Evolutionary conservation across 1,140 invertebrate genomes (phyloP), one percentile per base, ranked within the genome.

Genomic region (Diabrotica virgifera): DNA sequence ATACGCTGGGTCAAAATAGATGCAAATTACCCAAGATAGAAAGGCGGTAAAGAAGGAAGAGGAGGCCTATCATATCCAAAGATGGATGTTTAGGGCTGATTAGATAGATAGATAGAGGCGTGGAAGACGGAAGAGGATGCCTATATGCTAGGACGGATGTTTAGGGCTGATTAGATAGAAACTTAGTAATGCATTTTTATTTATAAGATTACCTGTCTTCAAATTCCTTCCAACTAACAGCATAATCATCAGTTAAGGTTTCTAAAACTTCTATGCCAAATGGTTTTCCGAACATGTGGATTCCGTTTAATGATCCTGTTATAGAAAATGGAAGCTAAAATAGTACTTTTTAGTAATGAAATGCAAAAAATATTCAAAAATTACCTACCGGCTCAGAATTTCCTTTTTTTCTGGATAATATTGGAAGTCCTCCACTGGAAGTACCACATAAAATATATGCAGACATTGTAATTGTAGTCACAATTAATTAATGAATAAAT

Each of bases 231-330:
- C 91, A 94, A 52, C 87, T 82, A 60, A 93, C 79, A 36, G 84
- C 86, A 67, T 88, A 85, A 72, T 91, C 87, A 56, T 88, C 83
- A 52, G 88, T 87, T 55, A 85, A 77, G 0, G 89, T 89, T 24
- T 84, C 84, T 40, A 88, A 74, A 6, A 94, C 75, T 69, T 85
- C 80, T 50, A 90, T 82, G 50, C 86, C 84, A 61, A 90, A 86
- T 5, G 87, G 87, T 74, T 89, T 89, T 0, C 89, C 84, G 80
- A 91, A 93, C 85, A 93, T 90, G 68, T 92, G 90, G n/a, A 93
- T 86, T 6, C 90, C 90, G 82, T 92, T 92, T 14, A 93, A 73
- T 3, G 90, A 90, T n/a, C 90, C 91, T 63, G 91, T 85, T 57
- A 89, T 85, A 24, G 90, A 89, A 79, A 92, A 93, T 6, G 89